Percentiles rank a stretch among this genome's conserved stretches.
These are phyloP conservation scores for Rhagophthalmus giganteus DNA, from an alignment of 2,888 invertebrate species.

Conservation along the genomic window DNA sequence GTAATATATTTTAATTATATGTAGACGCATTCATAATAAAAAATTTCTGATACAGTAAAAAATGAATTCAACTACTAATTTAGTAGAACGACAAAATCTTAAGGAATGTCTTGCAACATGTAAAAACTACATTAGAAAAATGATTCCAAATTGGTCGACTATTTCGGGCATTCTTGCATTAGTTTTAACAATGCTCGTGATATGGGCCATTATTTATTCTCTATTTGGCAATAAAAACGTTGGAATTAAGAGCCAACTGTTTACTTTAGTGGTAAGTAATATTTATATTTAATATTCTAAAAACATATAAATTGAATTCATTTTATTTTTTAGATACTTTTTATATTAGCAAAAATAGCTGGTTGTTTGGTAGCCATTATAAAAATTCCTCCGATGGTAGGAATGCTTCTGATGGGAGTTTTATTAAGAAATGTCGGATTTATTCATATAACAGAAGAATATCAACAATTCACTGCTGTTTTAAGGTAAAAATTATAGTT, in stretches of 20 bases:
- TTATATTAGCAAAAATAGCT: constrained; percentile 41
- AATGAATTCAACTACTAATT: no score
- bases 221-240: constrained; percentile 47
- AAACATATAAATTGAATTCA: no score
- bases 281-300: neutral
- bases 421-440: constrained; percentile 57
- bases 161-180: constrained; percentile 43
- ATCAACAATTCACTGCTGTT: constrained; percentile 55
- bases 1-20: no score
- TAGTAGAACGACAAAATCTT: no score
- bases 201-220: constrained; percentile 53
- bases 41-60: no score
- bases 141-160: constrained; percentile 39
- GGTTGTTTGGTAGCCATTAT: constrained; percentile 36
- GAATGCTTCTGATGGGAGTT: constrained; percentile 66
- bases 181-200: constrained; percentile 47
- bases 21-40: no score
- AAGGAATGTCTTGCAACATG: no score
- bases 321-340: constrained; percentile 39
- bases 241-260: constrained; percentile 38
- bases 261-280: constrained; percentile 38
- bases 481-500: constrained; percentile 52
- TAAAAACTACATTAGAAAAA: no score
- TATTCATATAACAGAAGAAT: constrained; percentile 55
- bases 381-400: constrained; percentile 61